phyloP scores from a whole-genome alignment of 2,113 vertebrate genomes.

The Neogale vison region DNA sequence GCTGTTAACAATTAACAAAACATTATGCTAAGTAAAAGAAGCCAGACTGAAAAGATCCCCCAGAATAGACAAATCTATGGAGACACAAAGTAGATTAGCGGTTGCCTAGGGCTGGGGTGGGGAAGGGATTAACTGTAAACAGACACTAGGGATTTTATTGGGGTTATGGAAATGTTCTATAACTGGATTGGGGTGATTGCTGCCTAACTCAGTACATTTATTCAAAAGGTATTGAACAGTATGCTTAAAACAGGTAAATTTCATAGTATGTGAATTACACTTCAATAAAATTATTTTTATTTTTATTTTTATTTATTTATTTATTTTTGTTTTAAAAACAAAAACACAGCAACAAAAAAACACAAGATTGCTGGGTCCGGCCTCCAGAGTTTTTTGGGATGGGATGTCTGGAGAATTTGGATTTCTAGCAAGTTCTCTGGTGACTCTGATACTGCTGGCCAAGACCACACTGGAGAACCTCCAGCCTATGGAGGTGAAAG shows the following conservation, averaged over 20 bases:
- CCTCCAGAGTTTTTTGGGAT: not conserved
- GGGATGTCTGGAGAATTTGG: not conserved
- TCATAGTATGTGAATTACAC: conserved; percentile 34
- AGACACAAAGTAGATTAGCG: conserved; percentile 29
- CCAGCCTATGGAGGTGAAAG: not conserved
- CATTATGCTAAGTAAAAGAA: conserved; percentile 40
- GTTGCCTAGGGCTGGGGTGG: not conserved
- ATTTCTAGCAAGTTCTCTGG: not conserved
- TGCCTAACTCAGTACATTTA: not conserved
- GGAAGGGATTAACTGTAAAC: not conserved
- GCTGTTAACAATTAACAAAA: conserved; percentile 55
- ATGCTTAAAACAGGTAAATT: not conserved
- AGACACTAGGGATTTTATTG: not conserved
- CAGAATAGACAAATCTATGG: conserved; percentile 17
- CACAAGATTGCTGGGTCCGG: not conserved
- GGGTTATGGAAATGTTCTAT: not conserved
- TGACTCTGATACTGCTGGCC: not conserved
- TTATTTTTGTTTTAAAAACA: not conserved
- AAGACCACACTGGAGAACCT: not conserved
- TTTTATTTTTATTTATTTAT: too few relatives aligned
- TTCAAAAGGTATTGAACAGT: not conserved
- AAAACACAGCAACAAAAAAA: not conserved
- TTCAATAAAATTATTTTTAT: not conserved
- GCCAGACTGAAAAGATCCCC: not conserved
- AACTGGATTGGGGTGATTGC: not conserved